Evolutionary conservation across 2,888 invertebrate species (phyloP), one percentile per base, ranked within the genome.

Genomic region (Leucophenga montana): DNA sequence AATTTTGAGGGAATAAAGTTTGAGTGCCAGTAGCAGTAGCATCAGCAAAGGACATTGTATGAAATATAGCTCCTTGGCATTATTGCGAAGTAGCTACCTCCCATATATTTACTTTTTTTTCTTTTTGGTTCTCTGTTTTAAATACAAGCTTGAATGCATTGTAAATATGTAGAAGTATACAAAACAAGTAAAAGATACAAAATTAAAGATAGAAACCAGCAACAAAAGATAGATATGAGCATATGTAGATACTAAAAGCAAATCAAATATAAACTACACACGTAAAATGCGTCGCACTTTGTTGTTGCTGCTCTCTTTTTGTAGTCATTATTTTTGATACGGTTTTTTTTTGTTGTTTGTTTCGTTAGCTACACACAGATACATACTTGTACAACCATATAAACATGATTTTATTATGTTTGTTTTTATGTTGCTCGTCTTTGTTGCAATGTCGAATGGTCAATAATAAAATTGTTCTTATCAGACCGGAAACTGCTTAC

Each of bases 381-480:
- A 46, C 46, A 46, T n/a, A 46, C 46, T 4, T 6, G 6, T 6
- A 46, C 46, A 46, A 2, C 13, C 46, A 6, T 50, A 50, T 18
- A 8, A 1, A 18, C n/a, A 39, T 39, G 39, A 39, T 39, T 39
- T 39, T 39, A 39, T 39, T 39, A 39, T 39, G 56, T 69, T 44
- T 18, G 11, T 66, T 3, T 48, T 72, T 48, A 48, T 64, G 67
- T 65, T 70, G 39, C 18, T 53, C 18, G 61, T 61, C 73, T 66
- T 74, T 74, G 67, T 74, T 74, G 73, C 74, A 76, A 71, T 53
- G 71, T 20, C 16, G 73, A 77, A 78, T 78, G 75, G 75, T 75
- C 78, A 78, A 78, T 78, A 78, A 78, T 78, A 78, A 78, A 78
- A 69, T 77, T 76, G 73, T 73, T 75, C 71, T 72, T 64, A 77